Evolutionary conservation across 2,113 vertebrate species (phyloP).

Genomic region (Gnathonemus longibarbis): DNA sequence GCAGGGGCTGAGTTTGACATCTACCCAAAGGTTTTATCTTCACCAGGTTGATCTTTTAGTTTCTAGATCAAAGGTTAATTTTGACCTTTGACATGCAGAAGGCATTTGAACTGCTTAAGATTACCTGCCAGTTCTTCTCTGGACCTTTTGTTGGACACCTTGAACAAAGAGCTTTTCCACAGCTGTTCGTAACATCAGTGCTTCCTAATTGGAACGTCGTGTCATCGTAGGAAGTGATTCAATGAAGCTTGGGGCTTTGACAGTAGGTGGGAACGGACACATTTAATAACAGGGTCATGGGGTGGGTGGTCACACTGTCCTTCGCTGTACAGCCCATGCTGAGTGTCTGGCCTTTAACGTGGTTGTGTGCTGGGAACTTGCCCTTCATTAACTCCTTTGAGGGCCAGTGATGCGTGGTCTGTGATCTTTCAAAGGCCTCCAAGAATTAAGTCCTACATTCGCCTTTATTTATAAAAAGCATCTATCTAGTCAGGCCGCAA

Average conservation of each 20-base stretch:
- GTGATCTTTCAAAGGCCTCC: constrained; percentile 32
- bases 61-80: not conserved
- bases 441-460: constrained; percentile 30
- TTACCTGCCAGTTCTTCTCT: not conserved
- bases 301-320: constrained; percentile 20
- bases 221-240: not conserved
- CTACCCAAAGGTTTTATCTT: not conserved
- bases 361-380: constrained; percentile 29
- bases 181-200: not conserved
- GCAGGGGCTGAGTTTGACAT: not conserved
- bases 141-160: not conserved
- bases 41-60: not conserved
- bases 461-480: not conserved
- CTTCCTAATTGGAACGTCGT: not conserved
- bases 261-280: not conserved
- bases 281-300: constrained; percentile 11
- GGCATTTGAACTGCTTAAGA: not conserved
- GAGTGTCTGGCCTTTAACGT: constrained; percentile 39
- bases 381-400: constrained; percentile 42
- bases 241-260: constrained; percentile 6
- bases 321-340: constrained; percentile 28
- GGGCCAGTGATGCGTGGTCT: constrained; percentile 28
- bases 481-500: not conserved
- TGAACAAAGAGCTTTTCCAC: not conserved
- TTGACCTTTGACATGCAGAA: not conserved